These are phyloP conservation scores for Gavia stellata DNA, from an alignment of 2,113 vertebrate species.

Conservation along the genomic window DNA sequence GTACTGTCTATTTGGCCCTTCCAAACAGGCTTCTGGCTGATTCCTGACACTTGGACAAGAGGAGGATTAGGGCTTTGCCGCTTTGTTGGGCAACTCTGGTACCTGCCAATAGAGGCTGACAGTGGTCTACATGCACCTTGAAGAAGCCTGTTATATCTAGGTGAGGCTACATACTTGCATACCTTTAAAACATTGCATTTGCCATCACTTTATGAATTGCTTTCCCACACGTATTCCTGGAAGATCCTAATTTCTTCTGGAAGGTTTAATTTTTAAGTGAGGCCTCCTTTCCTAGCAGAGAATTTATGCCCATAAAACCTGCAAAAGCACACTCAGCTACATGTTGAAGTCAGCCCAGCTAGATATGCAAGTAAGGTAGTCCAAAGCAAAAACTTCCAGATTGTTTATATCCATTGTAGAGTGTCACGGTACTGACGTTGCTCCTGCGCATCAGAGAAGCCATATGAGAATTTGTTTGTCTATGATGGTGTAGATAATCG, in stretches of 20 bases:
- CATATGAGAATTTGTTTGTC: neutral
- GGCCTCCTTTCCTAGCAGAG: neutral
- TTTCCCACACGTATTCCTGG: neutral
- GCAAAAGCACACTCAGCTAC: neutral
- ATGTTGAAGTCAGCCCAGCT: neutral
- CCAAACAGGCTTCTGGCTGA: neutral
- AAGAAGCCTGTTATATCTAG: neutral
- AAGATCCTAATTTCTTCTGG: neutral
- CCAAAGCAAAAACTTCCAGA: neutral
- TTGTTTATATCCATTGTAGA: neutral
- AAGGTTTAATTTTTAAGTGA: neutral
- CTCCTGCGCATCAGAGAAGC: neutral
- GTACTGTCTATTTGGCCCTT: neutral
- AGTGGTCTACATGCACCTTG: neutral
- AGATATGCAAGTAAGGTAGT: neutral
- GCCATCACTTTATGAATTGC: neutral
- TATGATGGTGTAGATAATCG: neutral
- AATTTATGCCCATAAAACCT: neutral
- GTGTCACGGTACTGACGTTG: neutral
- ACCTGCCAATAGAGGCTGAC: neutral
- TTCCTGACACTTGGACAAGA: neutral
- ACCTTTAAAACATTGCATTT: neutral
- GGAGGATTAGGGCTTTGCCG: neutral
- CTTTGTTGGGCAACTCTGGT: neutral
- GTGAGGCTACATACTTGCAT: neutral